Percentiles rank a stretch among this genome's conserved stretches.
Evolutionary conservation across 2,797 vertebrate genomes (phyloP).

Genomic region (Lophius americanus): DNA sequence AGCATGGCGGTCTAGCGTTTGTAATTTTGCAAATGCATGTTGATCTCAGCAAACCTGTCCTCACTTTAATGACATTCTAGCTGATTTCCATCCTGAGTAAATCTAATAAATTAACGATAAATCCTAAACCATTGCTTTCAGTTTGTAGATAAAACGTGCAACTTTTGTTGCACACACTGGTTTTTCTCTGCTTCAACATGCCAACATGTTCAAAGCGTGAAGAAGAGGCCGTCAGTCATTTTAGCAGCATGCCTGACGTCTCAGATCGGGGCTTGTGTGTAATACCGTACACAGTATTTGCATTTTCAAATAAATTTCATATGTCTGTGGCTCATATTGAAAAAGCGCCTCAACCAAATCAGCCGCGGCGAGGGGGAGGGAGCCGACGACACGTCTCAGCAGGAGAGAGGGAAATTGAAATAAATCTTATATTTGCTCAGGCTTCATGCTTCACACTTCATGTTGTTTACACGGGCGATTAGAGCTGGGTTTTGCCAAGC

Average conservation of each 20-base stretch:
- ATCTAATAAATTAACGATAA: no score
- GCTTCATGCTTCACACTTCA: conserved; percentile 37
- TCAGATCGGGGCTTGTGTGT: conserved; percentile 9
- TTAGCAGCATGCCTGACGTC: background rate
- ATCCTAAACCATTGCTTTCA: no score
- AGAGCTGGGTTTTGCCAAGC: conserved; percentile 2
- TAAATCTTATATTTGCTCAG: conserved; percentile 41
- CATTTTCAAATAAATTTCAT: conserved; percentile 27
- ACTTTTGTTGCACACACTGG: background rate
- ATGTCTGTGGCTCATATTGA: conserved; percentile 33
- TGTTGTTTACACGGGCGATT: conserved; percentile 44
- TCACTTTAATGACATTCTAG: no score
- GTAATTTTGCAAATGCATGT: no score
- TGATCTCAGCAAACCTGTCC: no score
- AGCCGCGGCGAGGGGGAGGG: conserved; percentile 19
- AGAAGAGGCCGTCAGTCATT: background rate
- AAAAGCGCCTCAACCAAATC: conserved; percentile 9
- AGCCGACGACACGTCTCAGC: conserved; percentile 16
- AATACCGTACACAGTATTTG: conserved; percentile 7
- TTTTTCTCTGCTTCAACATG: background rate
- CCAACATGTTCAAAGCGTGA: background rate
- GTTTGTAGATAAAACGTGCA: no score
- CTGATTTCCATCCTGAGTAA: no score
- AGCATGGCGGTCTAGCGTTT: no score
- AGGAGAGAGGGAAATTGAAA: conserved; percentile 46